Evolutionary conservation across 2,113 vertebrate genomes (phyloP).

Genomic region (Microcebus griseorufus): DNA sequence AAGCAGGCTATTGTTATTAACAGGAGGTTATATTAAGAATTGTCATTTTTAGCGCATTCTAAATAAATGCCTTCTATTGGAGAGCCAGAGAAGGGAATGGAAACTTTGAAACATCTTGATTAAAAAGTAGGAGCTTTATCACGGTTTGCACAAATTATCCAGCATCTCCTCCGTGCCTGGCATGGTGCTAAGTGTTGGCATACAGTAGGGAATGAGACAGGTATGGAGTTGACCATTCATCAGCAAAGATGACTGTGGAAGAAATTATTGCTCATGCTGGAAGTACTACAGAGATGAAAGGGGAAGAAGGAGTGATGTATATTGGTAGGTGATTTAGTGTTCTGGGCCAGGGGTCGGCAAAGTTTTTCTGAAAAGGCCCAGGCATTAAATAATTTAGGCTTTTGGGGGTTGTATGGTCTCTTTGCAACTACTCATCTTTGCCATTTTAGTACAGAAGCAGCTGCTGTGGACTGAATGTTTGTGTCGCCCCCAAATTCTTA

Average conservation of each 20-base stretch:
- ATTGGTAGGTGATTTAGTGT: background rate
- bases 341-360: background rate
- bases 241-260: background rate
- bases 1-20: constrained; percentile 68
- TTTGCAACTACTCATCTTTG: background rate
- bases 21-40: constrained; percentile 77
- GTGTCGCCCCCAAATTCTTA: background rate
- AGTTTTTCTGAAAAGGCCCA: background rate
- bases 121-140: background rate
- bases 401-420: background rate
- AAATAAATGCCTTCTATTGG: background rate
- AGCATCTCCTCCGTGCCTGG: background rate
- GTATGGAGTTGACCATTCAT: background rate
- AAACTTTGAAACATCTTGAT: background rate
- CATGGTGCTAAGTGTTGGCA: too few species aligned
- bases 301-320: background rate
- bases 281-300: background rate
- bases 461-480: background rate
- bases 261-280: accelerated
- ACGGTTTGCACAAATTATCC: background rate
- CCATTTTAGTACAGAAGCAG: background rate
- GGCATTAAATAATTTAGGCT: background rate
- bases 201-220: background rate
- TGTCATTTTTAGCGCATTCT: constrained; percentile 43
- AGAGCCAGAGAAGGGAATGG: constrained; percentile 39